phyloP scores from a whole-genome alignment of 2,797 vertebrate species.

The Pangasius djambal region DNA sequence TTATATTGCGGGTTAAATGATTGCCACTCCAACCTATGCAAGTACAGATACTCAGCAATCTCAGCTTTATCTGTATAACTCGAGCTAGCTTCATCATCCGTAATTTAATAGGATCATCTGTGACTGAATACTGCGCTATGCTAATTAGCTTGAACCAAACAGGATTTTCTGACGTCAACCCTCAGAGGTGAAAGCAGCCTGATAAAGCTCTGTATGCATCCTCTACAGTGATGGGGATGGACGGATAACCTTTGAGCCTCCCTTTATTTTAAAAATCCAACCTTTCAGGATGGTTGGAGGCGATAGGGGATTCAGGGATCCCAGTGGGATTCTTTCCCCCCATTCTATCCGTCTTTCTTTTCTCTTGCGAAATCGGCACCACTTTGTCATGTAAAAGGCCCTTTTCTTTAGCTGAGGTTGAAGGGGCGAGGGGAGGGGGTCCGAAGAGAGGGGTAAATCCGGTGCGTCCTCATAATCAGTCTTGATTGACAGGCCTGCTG shows the following conservation, averaged over 20 bases:
- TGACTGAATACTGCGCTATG: background rate
- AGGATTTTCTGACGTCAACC: constrained; percentile 7
- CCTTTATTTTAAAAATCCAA: constrained; percentile 53
- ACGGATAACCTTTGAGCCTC: constrained; percentile 50
- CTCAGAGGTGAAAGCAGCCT: constrained; percentile 10
- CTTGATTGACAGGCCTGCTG: constrained; percentile 76
- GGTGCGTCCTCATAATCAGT: constrained; percentile 69
- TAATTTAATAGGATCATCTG: constrained; percentile 9
- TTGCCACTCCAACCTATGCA: background rate
- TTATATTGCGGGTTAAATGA: background rate
- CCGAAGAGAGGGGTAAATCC: constrained; percentile 65
- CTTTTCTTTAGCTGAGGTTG: constrained; percentile 70
- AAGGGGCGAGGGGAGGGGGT: constrained; percentile 58
- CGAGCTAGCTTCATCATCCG: background rate
- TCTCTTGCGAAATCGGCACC: constrained; percentile 47
- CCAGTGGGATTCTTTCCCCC: constrained; percentile 54
- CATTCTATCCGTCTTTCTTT: constrained; percentile 61
- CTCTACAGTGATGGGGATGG: constrained; percentile 24
- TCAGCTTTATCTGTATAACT: background rate
- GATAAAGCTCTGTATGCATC: constrained; percentile 25
- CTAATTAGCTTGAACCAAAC: background rate
- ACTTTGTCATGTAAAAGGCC: constrained; percentile 83
- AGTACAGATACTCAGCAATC: background rate
- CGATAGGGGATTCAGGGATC: constrained; percentile 65
- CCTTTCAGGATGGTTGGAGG: constrained; percentile 47